Evolutionary conservation across 2,797 vertebrate species (phyloP), one percentile per base, ranked within the genome.

Genomic region (Falco naumanni): DNA sequence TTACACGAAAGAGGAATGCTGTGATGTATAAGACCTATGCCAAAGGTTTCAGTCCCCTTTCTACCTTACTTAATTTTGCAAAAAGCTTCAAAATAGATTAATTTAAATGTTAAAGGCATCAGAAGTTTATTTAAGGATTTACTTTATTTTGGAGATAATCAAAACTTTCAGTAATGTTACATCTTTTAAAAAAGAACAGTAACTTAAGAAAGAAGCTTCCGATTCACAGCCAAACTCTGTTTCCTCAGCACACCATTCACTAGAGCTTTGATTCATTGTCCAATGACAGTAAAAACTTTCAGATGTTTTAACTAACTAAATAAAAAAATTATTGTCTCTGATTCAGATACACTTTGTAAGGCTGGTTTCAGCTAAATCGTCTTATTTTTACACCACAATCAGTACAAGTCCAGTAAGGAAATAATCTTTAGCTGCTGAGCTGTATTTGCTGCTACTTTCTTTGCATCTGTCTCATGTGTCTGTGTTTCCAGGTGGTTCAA

Each of bases 271-370:
- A 89, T 88, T 93, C 70, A 83, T 91, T 89, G 75, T 93, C 60
- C 70, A 72, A 31, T 54, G 59, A 54, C 50, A 80, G 60, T 82
- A 83, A 71, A 95, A 71, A 61, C 26, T 95, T 96, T 94, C 39
- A 89, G 66, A 91, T 91, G 45, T 89, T 95, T 96, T 84, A 96
- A 93, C 56, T 91, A 92, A 68, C 70, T 72, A 80, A 84, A 83
- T 76, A 87, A 25, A 81, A 92, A 90, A 96, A 63, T 7, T 76
- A 45, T 54, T 74, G 13, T 88, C 31, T 79, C 57, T 70, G 31
- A 90, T 93, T 61, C 50, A 90, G 41, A 90, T 48, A 81, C 22
- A 57, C 22, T 83, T 76, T 89, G 37, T 79, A 17, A 75, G n/a
- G 17, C 39, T 88, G 10, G 11, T 75, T 93, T 92, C 88, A 81